Evolutionary conservation across 2,797 vertebrate genomes (phyloP).

Genomic region (Sternarchorhynchus goeldii): DNA sequence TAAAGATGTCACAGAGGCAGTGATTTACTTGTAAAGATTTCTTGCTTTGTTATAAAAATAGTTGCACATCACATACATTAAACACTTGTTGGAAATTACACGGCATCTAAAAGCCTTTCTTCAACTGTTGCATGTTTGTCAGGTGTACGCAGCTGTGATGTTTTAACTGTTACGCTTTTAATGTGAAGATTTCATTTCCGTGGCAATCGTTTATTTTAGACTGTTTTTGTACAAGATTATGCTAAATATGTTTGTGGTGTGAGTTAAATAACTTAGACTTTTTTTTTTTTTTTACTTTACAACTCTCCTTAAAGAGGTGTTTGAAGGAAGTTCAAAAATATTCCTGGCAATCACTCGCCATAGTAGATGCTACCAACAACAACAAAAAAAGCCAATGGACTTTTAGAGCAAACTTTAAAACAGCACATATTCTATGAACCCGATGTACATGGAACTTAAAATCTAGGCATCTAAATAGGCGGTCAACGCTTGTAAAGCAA

Average conservation of each 20-base stretch:
- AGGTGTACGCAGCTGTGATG: background rate
- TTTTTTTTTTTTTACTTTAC: background rate
- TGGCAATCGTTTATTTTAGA: background rate
- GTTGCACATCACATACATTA: background rate
- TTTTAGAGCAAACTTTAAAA: conserved; percentile 19
- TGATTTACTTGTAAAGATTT: conserved; percentile 70
- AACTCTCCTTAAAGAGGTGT: background rate
- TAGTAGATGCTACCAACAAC: conserved; percentile 5
- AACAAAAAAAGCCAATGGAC: background rate
- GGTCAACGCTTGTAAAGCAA: background rate
- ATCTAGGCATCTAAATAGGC: background rate
- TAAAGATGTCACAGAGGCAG: conserved; percentile 85
- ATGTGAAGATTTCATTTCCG: background rate
- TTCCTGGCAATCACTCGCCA: background rate
- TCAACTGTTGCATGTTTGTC: background rate
- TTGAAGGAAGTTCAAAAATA: background rate
- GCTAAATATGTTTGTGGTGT: background rate
- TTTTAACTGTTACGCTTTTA: background rate
- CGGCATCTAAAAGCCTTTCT: background rate
- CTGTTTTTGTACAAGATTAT: background rate
- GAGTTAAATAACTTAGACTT: background rate
- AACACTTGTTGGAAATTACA: conserved; percentile 21
- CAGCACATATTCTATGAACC: background rate
- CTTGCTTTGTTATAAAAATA: conserved; percentile 14
- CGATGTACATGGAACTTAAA: conserved; percentile 1